Percentiles rank a stretch among this genome's conserved stretches.
These are phyloP conservation scores for Bombylius discolor DNA, from an alignment of 2,888 invertebrate genomes.

Conservation along the genomic window DNA sequence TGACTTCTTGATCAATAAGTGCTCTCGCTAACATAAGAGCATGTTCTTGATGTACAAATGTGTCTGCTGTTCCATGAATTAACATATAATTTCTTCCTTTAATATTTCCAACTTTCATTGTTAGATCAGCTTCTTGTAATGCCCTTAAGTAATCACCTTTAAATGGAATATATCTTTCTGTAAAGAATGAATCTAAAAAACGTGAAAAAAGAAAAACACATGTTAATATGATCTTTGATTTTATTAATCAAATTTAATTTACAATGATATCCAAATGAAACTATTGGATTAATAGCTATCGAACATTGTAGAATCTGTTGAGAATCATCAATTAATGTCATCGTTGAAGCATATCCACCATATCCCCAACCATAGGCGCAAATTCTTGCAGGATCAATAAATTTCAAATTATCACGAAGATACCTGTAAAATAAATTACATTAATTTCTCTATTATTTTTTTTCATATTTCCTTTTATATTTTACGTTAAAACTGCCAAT, in stretches of 20 bases:
- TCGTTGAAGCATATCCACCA: slow-evolving; percentile 74
- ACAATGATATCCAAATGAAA: slow-evolving; percentile 72
- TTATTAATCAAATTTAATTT: slow-evolving; percentile 23
- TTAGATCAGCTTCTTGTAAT: slow-evolving; percentile 66
- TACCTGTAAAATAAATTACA: slow-evolving; percentile 39
- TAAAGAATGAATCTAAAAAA: slow-evolving; percentile 66
- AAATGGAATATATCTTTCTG: slow-evolving; percentile 80
- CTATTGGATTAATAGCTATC: slow-evolving; percentile 74
- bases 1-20: slow-evolving; percentile 65
- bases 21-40: slow-evolving; percentile 70
- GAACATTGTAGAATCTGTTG: slow-evolving; percentile 70
- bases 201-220: not conserved
- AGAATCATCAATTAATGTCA: slow-evolving; percentile 64
- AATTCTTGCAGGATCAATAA: slow-evolving; percentile 65
- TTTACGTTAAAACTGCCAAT: slow-evolving; percentile 51
- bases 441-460: not conserved
- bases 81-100: slow-evolving; percentile 50
- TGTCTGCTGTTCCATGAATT: slow-evolving; percentile 76
- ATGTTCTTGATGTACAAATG: slow-evolving; percentile 75
- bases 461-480: too few relatives aligned
- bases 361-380: slow-evolving; percentile 80
- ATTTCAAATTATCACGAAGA: slow-evolving; percentile 63
- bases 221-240: too few relatives aligned
- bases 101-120: slow-evolving; percentile 65
- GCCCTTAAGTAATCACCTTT: slow-evolving; percentile 52